A percentile compares a stretch with the other conserved stretches of the same genome.
Conservation (phyloP, 2,888 invertebrate species). For the Tenthredo amoena region DNA sequence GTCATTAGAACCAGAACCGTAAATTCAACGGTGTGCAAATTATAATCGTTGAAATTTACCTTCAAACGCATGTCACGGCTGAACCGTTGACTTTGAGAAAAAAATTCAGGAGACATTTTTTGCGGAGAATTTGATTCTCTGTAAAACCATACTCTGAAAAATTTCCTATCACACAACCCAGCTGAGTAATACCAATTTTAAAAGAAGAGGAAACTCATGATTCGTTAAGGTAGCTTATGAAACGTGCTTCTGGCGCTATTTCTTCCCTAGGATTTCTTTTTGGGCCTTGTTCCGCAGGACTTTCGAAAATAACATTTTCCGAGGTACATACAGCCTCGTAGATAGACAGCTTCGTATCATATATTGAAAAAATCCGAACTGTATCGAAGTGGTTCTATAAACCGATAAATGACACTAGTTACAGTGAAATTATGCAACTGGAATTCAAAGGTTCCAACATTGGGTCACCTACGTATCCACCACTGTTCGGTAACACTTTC, state of each 20-base stretch:
- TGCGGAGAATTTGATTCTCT: not conserved
- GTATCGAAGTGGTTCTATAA: not conserved
- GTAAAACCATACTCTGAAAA: not conserved
- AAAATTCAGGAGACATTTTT: not conserved
- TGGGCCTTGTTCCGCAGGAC: too few species aligned
- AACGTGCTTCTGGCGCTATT: too few species aligned
- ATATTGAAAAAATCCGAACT: not conserved
- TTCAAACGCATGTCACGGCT: not conserved
- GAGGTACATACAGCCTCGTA: not conserved
- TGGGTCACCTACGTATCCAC: constrained; percentile 1
- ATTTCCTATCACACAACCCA: not conserved
- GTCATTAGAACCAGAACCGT: not conserved
- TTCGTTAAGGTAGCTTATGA: too few species aligned
- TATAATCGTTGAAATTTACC: not conserved
- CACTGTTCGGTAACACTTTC: constrained; percentile 15
- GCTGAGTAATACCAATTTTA: not conserved
- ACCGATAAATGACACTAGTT: not conserved
- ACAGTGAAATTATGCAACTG: not conserved
- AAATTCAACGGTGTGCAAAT: not conserved
- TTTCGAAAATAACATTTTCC: too few species aligned
- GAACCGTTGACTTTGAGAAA: not conserved
- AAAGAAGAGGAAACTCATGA: too few species aligned
- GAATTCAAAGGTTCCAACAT: constrained; percentile 8
- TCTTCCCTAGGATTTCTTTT: too few species aligned
- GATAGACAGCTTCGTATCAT: not conserved